A percentile compares a stretch with the other conserved stretches of the same genome.
Evolutionary conservation across 37 sponge, comb jelly and placozoan species (phyloP).

Genomic region (Eunapius fragilis): DNA sequence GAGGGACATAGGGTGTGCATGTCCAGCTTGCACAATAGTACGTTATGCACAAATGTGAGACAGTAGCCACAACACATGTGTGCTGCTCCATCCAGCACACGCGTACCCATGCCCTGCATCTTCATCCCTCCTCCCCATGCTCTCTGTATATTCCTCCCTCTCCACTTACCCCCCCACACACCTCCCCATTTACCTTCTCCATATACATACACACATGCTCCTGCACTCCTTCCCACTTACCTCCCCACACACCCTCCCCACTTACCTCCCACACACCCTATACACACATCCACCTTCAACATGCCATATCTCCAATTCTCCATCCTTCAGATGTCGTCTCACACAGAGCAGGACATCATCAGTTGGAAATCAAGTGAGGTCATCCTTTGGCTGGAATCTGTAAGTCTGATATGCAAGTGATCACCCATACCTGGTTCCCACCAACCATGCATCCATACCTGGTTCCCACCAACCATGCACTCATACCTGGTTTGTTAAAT

Average conservation of each 20-base stretch:
- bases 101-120: conserved; percentile 14
- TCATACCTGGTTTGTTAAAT: too few species aligned
- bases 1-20: too few species aligned
- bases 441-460: too few species aligned
- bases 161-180: not conserved
- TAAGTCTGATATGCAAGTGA: not conserved
- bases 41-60: too few species aligned
- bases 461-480: too few species aligned
- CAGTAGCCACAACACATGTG: too few species aligned
- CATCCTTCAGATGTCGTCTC: not conserved
- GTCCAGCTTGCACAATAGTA: too few species aligned
- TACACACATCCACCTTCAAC: not conserved
- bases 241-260: not conserved
- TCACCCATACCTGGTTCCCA: too few species aligned
- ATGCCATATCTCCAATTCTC: not conserved
- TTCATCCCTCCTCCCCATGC: too few species aligned
- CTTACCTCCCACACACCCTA: not conserved
- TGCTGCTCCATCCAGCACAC: too few species aligned
- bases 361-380: not conserved
- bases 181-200: conserved; percentile 2
- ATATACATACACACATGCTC: conserved; percentile 21
- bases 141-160: too few species aligned
- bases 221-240: too few species aligned
- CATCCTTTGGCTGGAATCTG: not conserved
- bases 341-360: not conserved